Percentiles rank a stretch among this genome's conserved stretches.
Conservation (phyloP, 2,888 invertebrate species). For the Pyrochroa serraticornis region DNA sequence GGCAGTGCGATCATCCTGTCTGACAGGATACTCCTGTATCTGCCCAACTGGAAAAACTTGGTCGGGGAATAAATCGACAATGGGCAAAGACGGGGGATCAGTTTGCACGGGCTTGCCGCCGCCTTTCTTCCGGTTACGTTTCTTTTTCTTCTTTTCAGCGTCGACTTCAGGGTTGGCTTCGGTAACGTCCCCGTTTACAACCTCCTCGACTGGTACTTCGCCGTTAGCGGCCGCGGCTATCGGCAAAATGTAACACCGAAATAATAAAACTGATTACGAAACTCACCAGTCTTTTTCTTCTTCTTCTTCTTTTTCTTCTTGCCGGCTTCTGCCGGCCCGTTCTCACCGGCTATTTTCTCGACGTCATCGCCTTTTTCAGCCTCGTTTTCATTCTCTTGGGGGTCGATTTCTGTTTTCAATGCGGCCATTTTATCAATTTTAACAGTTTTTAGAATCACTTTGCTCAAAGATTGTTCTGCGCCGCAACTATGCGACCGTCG, state of each 20-base stretch:
- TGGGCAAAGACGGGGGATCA: conserved; percentile 85
- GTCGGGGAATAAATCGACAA: conserved; percentile 83
- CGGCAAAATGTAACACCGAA: conserved; percentile 17
- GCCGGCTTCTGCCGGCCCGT: conserved; percentile 69
- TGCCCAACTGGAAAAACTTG: conserved; percentile 88
- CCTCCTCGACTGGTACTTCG: conserved; percentile 34
- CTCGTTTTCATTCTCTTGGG: conserved; percentile 66
- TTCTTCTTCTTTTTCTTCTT: conserved; percentile 91
- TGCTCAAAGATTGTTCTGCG: no score
- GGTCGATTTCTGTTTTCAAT: conserved; percentile 61
- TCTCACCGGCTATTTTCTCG: conserved; percentile 65
- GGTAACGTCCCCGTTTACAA: conserved; percentile 53
- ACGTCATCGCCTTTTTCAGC: conserved; percentile 59
- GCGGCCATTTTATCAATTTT: conserved; percentile 62
- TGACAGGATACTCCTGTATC: conserved; percentile 80
- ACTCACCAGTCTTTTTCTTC: conserved; percentile 63
- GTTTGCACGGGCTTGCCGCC: conserved; percentile 66
- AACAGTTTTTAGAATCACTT: no score
- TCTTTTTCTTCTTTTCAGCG: conserved; percentile 71
- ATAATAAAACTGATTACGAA: neutral
- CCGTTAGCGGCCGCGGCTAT: conserved; percentile 47
- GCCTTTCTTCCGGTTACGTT: conserved; percentile 64
- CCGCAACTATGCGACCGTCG: no score
- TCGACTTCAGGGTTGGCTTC: conserved; percentile 57
- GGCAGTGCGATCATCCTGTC: conserved; percentile 83